Conservation (phyloP, 2,888 invertebrate species). For the Orthosia incerta region DNA sequence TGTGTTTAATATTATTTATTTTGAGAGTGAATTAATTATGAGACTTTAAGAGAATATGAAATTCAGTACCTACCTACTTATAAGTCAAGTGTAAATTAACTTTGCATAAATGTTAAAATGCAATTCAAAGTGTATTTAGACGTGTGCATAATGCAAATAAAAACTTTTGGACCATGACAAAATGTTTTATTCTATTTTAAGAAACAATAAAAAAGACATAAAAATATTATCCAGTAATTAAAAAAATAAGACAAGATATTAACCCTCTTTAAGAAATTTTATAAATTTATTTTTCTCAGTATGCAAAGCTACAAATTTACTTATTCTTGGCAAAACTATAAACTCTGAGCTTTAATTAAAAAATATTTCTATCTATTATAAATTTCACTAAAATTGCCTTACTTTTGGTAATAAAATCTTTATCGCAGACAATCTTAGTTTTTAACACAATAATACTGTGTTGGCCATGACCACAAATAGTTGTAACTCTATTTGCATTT, state of each 20-base stretch:
- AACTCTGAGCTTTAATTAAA: neutral
- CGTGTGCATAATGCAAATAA: slow-evolving; percentile 18
- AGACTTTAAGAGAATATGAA: slow-evolving; percentile 9
- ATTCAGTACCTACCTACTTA: slow-evolving; percentile 20
- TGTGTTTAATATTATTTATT: slow-evolving; percentile 14
- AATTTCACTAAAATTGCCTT: slow-evolving; percentile 18
- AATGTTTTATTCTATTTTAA: slow-evolving; percentile 11
- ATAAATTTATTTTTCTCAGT: neutral
- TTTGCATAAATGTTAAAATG: slow-evolving; percentile 20
- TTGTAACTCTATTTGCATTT: slow-evolving; percentile 44
- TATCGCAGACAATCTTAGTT: slow-evolving; percentile 39
- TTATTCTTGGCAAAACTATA: slow-evolving; percentile 3
- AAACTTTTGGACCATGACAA: slow-evolving; percentile 23
- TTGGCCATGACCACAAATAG: slow-evolving; percentile 8
- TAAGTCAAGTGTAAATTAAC: neutral
- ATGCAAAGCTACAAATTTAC: neutral
- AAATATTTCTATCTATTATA: neutral
- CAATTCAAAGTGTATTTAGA: slow-evolving; percentile 13
- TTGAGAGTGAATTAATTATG: slow-evolving; percentile 15
- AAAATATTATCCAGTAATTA: neutral
- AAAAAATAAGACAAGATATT: neutral
- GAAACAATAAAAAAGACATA: neutral
- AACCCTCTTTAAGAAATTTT: slow-evolving; percentile 1
- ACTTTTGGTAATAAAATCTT: slow-evolving; percentile 36
- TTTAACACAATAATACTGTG: slow-evolving; percentile 32